phyloP scores from a whole-genome alignment of 2,888 invertebrate genomes.

The Tridacna gigas region DNA sequence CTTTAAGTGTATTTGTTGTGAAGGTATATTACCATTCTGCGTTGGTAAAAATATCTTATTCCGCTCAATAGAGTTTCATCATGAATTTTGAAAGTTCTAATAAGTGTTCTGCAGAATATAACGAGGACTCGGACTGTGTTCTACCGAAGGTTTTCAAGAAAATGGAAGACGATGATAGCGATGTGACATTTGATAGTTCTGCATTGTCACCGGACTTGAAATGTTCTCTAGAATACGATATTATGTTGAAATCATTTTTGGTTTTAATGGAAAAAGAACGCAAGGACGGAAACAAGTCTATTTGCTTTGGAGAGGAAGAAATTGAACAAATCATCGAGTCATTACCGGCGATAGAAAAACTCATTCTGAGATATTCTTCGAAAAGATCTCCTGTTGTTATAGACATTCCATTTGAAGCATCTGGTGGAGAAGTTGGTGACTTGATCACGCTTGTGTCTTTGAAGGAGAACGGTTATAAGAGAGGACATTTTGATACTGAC shows the following conservation, averaged over 20 bases:
- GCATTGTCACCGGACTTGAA: slow-evolving; percentile 9
- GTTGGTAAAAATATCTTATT: too few relatives aligned
- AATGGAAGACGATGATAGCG: not conserved
- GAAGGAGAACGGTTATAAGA: too few relatives aligned
- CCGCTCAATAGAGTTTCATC: too few relatives aligned
- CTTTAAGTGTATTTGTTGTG: too few relatives aligned
- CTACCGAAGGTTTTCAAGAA: not conserved
- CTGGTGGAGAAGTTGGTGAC: slow-evolving; percentile 10
- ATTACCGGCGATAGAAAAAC: slow-evolving; percentile 20
- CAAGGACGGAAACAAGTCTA: slow-evolving; percentile 14
- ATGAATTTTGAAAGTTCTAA: too few relatives aligned
- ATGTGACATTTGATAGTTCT: slow-evolving; percentile 16
- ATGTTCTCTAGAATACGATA: slow-evolving; percentile 23
- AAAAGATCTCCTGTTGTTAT: slow-evolving; percentile 12
- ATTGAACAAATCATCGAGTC: slow-evolving; percentile 13
- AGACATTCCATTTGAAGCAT: slow-evolving; percentile 25
- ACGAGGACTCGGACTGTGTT: too few relatives aligned
- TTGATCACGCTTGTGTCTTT: slow-evolving; percentile 11
- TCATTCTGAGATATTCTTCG: slow-evolving; percentile 1
- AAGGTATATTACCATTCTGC: too few relatives aligned
- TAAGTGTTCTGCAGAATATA: too few relatives aligned
- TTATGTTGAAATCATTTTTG: slow-evolving; percentile 18
- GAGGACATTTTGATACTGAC: too few relatives aligned
- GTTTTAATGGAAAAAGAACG: slow-evolving; percentile 12
- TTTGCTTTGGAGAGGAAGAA: slow-evolving; percentile 22